Evolutionary conservation across 1,140 invertebrate genomes (phyloP).

Genomic region (Drosophila athabasca): DNA sequence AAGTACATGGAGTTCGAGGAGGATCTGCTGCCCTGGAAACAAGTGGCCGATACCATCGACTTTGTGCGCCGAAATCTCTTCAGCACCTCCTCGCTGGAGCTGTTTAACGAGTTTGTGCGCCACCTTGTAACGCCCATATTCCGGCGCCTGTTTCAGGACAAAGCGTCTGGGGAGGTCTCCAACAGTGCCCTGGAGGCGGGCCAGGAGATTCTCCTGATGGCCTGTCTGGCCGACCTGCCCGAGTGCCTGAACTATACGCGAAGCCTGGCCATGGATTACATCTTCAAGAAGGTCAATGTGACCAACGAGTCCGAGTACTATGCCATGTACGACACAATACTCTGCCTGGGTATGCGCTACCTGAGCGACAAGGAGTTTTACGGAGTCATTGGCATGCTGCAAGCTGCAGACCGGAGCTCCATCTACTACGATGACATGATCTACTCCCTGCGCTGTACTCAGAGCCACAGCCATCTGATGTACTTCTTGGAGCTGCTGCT

Average conservation of each 20-base stretch:
- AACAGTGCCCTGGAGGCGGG: slow-evolving; percentile 12
- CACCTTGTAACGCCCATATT: slow-evolving; percentile 62
- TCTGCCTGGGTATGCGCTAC: slow-evolving; percentile 61
- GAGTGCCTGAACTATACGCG: slow-evolving; percentile 68
- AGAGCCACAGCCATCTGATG: slow-evolving; percentile 53
- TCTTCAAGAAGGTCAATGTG: slow-evolving; percentile 46
- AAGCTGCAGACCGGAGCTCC: slow-evolving; percentile 38
- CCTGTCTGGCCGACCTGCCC: slow-evolving; percentile 60
- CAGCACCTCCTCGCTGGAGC: slow-evolving; percentile 83
- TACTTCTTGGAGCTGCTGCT: slow-evolving; percentile 64
- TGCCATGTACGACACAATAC: slow-evolving; percentile 46
- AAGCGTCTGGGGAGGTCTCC: background rate
- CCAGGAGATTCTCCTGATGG: slow-evolving; percentile 45
- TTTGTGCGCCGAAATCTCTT: slow-evolving; percentile 51
- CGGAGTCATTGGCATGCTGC: slow-evolving; percentile 40
- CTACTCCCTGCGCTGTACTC: slow-evolving; percentile 68
- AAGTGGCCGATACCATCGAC: slow-evolving; percentile 46
- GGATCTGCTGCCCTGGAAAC: slow-evolving; percentile 86
- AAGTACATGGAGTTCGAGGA: slow-evolving; percentile 86
- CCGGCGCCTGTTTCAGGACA: slow-evolving; percentile 44
- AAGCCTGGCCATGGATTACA: slow-evolving; percentile 49
- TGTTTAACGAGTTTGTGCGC: slow-evolving; percentile 63
- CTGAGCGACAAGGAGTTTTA: slow-evolving; percentile 61
- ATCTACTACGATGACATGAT: slow-evolving; percentile 62
- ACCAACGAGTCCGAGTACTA: slow-evolving; percentile 38